Base-by-base conservation (phyloP, 2,888 invertebrate genomes). In the Eugnorisma glareosa region DNA sequence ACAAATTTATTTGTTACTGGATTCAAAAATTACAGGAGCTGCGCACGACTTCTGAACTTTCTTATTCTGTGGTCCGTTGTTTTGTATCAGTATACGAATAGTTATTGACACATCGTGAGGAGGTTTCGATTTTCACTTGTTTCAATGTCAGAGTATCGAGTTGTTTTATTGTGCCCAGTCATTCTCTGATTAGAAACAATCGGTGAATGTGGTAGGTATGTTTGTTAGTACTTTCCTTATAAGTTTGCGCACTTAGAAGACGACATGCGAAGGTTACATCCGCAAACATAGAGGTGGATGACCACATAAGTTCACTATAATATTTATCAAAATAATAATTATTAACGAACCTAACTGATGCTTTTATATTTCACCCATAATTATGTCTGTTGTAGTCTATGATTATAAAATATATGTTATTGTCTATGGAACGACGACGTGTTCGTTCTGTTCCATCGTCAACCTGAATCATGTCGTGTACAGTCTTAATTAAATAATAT, bases 41-140 rank as follows among this genome's bases (percentile, higher is more conserved):
- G 15, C 21, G 18, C 35, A 18, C n/a, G 24, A 8, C 57, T 83
- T 86, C 86, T 79, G 61, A 13, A 54, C 31, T 18, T 28, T 24
- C 8, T 18, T 78, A 80, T 28, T 59, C 59, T 77, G 64, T 85
- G 81, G 67, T 75, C 66, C 81, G 69, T 37, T 76, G 71, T 73
- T 84, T 79, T 84, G 61, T 75, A 73, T 86, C 73, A 40, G 74
- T 83, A 59, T 75, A 73, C 72, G 59, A 79, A 86, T 79, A 79
- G 84, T 88, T 92, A 92, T 93, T 92, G 93, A 93, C 93, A 92
- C 91, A 84, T 88, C 88, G 87, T 87, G 89, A 86, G 83, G 85
- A 89, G 89, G 89, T 88, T 90, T 90, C 90, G 81, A 75, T 91
- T 93, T 93, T 93, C 93, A 92, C 93, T 92, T 92, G 92, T 91